A percentile compares a stretch with the other conserved stretches of the same genome.
Conservation (phyloP, 2,113 vertebrate genomes). For the Sturnus vulgaris region DNA sequence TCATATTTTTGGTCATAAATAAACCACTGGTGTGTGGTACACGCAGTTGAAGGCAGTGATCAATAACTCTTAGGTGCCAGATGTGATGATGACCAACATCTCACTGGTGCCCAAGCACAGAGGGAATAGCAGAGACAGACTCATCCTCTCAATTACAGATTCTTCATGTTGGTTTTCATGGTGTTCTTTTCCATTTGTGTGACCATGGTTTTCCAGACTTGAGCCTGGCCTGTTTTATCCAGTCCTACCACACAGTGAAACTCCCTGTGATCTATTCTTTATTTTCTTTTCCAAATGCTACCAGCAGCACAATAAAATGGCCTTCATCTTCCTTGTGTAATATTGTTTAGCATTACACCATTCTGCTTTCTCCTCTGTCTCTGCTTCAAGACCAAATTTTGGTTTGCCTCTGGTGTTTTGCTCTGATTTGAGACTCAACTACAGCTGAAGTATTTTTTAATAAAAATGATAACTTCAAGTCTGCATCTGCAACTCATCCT, state of each 20-base stretch:
- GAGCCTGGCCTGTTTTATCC: neutral
- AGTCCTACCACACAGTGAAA: neutral
- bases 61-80: neutral
- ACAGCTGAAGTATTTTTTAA: constrained; percentile 4
- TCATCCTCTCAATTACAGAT: neutral
- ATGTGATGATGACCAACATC: neutral
- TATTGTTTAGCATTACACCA: neutral
- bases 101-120: neutral
- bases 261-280: neutral
- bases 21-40: neutral
- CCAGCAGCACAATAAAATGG: neutral
- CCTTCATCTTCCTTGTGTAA: neutral
- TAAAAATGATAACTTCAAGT: constrained; percentile 5
- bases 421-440: neutral
- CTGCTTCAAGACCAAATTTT: constrained; percentile 8
- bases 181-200: neutral
- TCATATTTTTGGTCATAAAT: neutral
- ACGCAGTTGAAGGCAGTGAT: neutral
- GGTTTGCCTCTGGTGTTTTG: neutral
- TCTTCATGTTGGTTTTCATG: neutral
- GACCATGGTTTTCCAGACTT: neutral
- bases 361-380: neutral
- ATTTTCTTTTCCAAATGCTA: neutral
- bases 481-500: neutral
- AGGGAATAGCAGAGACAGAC: neutral